Base-by-base conservation (phyloP, 1,140 invertebrate genomes). In the Nautilus pompilius region DNA sequence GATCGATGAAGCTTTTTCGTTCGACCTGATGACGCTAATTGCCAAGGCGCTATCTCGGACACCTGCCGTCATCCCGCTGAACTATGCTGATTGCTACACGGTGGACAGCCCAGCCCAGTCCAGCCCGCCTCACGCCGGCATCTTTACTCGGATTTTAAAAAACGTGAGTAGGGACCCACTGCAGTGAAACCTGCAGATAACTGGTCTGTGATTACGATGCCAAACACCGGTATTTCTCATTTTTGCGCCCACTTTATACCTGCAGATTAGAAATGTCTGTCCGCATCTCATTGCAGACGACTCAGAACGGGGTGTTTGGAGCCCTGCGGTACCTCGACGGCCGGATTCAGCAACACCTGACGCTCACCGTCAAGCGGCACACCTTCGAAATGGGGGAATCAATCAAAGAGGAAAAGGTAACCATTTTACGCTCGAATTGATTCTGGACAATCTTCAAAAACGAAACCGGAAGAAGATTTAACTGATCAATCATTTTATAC, bases 1-100 rank as follows among this genome's bases (percentile, higher is more conserved):
- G 76, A 62, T 91, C 55, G 86, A 88, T 3, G 89, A 91, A 5
- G 89, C 90, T 0, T 94, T 95, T 78, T 93, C 93, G 76, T 95
- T 93, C 80, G 93, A 96, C 78, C 75, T 95, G 28, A 57, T 66
- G 8, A 61, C 41, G n/a, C 48, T 75, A 4, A 54, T 73, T 13
- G 53, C 55, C 0, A 54, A 58, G 3, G 65, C 57, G 3, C 45
- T 74, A n/a, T n/a, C 24, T 26, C 45, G 6, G 56, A 15, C 36
- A 58, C 26, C 41, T 28, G 46, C 17, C 10, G 45, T 66, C 5
- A 32, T 45, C 8, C 60, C 58, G 10, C 60, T 72, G 41, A 56
- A 32, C 17, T 60, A 67, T 24, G 48, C 57, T 13, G 62, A 71
- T 36, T 75, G 73, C 53, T 67, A 65, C 28, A 49, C 64, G 24